Percentiles rank a stretch among this genome's conserved stretches.
phyloP scores from a whole-genome alignment of 2,113 vertebrate species.

The Dascyllus trimaculatus region DNA sequence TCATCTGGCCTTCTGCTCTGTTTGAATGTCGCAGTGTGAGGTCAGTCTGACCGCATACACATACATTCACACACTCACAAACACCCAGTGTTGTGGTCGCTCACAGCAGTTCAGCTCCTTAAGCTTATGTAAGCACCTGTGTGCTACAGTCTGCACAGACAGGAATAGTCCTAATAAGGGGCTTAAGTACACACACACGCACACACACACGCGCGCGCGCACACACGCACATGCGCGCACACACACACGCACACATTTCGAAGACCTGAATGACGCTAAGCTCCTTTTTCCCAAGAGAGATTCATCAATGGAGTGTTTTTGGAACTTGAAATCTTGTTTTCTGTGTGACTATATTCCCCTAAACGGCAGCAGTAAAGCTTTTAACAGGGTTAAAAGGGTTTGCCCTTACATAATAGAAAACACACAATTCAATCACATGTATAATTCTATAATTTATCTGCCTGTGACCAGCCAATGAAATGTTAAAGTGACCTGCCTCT shows the following conservation, averaged over 20 bases:
- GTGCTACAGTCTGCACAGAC: slow-evolving; percentile 51
- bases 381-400: neutral
- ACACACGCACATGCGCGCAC: neutral
- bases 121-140: slow-evolving; percentile 66
- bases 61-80: slow-evolving; percentile 15
- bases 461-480: slow-evolving; percentile 29
- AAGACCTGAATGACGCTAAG: slow-evolving; percentile 49
- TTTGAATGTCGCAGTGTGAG: slow-evolving; percentile 64
- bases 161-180: slow-evolving; percentile 68
- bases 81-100: slow-evolving; percentile 35
- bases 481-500: slow-evolving; percentile 42
- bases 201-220: slow-evolving; percentile 16
- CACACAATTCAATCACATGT: slow-evolving; percentile 30
- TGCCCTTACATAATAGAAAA: slow-evolving; percentile 14
- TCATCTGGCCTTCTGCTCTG: slow-evolving; percentile 56
- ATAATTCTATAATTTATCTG: slow-evolving; percentile 21
- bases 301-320: slow-evolving; percentile 28
- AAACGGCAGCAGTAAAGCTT: neutral
- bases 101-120: slow-evolving; percentile 31
- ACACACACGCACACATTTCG: neutral
- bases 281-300: slow-evolving; percentile 27
- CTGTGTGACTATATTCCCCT: slow-evolving; percentile 13
- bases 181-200: slow-evolving; percentile 49
- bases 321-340: slow-evolving; percentile 7
- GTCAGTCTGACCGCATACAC: slow-evolving; percentile 18